Percentiles rank a stretch among this genome's conserved stretches.
Evolutionary conservation across 2,797 vertebrate species (phyloP).

Genomic region (Chaunax sp.): DNA sequence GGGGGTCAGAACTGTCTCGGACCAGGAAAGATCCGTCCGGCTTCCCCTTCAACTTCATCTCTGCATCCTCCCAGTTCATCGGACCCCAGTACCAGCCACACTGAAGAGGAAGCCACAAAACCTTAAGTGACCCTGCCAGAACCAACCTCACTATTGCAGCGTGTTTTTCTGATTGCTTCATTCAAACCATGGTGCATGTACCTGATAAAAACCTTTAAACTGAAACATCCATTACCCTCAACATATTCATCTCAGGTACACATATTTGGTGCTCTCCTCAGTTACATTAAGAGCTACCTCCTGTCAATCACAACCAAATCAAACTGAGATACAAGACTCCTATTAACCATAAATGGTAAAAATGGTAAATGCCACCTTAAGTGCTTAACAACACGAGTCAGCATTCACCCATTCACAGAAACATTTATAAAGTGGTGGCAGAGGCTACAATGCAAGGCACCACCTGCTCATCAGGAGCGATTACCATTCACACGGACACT

Average conservation of each 20-base stretch:
- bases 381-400: too few relatives aligned
- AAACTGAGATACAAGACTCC: too few relatives aligned
- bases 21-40: slow-evolving; percentile 96
- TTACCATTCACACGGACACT: too few relatives aligned
- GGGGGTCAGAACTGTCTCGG: slow-evolving; percentile 94
- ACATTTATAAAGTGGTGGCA: too few relatives aligned
- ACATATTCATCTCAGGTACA: too few relatives aligned
- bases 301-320: not conserved
- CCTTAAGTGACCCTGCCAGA: not conserved
- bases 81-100: slow-evolving; percentile 95
- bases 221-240: too few relatives aligned
- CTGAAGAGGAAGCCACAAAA: slow-evolving; percentile 33
- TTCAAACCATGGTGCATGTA: not conserved
- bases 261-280: not conserved
- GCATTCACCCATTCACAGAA: too few relatives aligned
- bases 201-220: not conserved
- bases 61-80: slow-evolving; percentile 96
- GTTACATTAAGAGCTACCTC: not conserved
- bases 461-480: too few relatives aligned
- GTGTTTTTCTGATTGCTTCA: too few relatives aligned
- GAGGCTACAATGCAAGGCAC: too few relatives aligned
- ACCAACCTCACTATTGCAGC: not conserved
- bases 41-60: slow-evolving; percentile 97
- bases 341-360: too few relatives aligned
- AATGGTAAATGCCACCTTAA: too few relatives aligned